These are phyloP conservation scores for Lasioglossum villosulum DNA, from an alignment of 2,888 invertebrate genomes.

Conservation along the genomic window DNA sequence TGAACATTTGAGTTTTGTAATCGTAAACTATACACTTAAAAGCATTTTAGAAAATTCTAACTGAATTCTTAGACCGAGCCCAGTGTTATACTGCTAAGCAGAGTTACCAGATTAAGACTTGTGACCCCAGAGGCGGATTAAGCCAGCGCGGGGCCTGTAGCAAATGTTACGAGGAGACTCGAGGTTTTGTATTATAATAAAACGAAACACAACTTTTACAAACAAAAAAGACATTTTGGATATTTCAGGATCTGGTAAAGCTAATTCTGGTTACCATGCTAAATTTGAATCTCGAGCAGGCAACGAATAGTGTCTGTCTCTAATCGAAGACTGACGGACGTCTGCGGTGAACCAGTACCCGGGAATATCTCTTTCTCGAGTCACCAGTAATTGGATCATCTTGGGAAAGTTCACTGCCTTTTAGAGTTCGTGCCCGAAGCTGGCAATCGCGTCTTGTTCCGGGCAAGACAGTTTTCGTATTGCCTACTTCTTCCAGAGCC, in stretches of 20 bases:
- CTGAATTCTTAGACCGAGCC: too few species aligned
- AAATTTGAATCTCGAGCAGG: neutral
- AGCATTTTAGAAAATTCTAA: too few species aligned
- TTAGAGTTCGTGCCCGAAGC: conserved; percentile 21
- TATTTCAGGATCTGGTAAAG: neutral
- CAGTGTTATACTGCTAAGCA: too few species aligned
- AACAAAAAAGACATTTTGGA: too few species aligned
- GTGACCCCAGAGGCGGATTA: too few species aligned
- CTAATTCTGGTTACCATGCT: neutral
- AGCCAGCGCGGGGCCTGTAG: too few species aligned
- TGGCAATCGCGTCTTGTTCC: conserved; percentile 5
- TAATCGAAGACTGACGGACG: conserved; percentile 61
- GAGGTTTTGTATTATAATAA: too few species aligned
- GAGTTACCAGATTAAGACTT: too few species aligned
- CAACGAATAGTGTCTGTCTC: conserved; percentile 13
- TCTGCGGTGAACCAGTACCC: conserved; percentile 64
- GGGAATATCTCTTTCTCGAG: conserved; percentile 47
- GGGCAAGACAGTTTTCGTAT: neutral
- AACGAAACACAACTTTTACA: too few species aligned
- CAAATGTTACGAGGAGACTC: too few species aligned
- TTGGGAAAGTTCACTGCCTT: conserved; percentile 65
- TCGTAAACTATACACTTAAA: too few species aligned
- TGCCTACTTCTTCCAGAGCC: neutral
- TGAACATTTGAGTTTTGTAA: too few species aligned
- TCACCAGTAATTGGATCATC: conserved; percentile 66